Conservation (phyloP, 2,888 invertebrate species). For the Sabatieria punctata region DNA sequence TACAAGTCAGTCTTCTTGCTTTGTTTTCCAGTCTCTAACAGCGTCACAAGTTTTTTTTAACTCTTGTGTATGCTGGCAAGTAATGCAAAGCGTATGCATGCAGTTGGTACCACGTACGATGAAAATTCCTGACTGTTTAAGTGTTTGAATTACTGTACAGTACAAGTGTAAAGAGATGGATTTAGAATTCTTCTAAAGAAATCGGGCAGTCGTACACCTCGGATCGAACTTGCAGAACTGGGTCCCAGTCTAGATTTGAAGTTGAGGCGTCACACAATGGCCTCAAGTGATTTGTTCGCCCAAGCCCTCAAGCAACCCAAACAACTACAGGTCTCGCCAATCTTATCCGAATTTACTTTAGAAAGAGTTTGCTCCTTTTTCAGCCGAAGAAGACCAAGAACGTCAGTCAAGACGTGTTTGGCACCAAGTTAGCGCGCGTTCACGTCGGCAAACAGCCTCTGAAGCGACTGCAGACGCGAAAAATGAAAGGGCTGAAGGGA, state of each 20-base stretch:
- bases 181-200: constrained; percentile 64
- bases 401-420: constrained; percentile 64
- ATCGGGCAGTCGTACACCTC: constrained; percentile 67
- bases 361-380: constrained; percentile 14
- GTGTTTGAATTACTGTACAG: background rate
- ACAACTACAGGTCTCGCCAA: constrained; percentile 29
- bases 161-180: too few species aligned
- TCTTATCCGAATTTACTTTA: constrained; percentile 9
- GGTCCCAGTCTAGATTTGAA: constrained; percentile 78
- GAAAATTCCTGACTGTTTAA: background rate
- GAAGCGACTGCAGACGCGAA: constrained; percentile 63
- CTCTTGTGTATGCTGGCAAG: too few species aligned
- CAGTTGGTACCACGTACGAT: background rate
- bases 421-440: constrained; percentile 70
- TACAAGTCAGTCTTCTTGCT: constrained; percentile 39
- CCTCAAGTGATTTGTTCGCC: constrained; percentile 58
- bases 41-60: too few species aligned
- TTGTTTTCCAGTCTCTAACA: too few species aligned
- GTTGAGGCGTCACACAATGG: constrained; percentile 65
- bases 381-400: constrained; percentile 73
- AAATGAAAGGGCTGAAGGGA: constrained; percentile 57
- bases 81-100: background rate
- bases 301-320: constrained; percentile 29
- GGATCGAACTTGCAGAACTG: constrained; percentile 78
- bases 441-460: constrained; percentile 81